A percentile compares a stretch with the other conserved stretches of the same genome.
Evolutionary conservation across 2,113 vertebrate species (phyloP).

Genomic region (Dendropsophus ebraccatus): DNA sequence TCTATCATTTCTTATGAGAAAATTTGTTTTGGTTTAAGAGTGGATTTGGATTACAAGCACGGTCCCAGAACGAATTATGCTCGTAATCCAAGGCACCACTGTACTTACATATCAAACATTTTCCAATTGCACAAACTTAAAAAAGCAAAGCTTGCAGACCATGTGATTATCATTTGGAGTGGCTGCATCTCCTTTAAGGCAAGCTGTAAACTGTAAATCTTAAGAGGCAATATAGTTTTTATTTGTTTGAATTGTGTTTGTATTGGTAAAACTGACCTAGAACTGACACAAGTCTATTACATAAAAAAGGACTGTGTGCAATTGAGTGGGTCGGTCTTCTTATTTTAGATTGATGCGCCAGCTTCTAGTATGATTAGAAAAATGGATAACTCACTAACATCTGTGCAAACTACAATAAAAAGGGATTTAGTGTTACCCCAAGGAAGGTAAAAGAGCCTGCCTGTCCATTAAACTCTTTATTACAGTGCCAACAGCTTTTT

Average conservation of each 20-base stretch:
- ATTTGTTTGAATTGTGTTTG: slow-evolving; percentile 95
- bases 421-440: slow-evolving; percentile 98
- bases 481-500: slow-evolving; percentile 96
- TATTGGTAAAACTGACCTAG: slow-evolving; percentile 92
- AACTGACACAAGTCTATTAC: slow-evolving; percentile 84
- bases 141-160: neutral
- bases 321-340: slow-evolving; percentile 82
- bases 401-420: slow-evolving; percentile 98
- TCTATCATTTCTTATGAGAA: no score
- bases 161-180: neutral
- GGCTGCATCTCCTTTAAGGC: slow-evolving; percentile 60
- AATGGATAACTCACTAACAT: slow-evolving; percentile 99
- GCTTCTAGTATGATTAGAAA: slow-evolving; percentile 93
- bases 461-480: slow-evolving; percentile 99
- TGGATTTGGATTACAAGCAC: no score
- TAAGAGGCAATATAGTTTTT: slow-evolving; percentile 88
- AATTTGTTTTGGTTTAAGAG: no score
- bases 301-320: slow-evolving; percentile 74
- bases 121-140: neutral
- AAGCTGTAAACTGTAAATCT: slow-evolving; percentile 88
- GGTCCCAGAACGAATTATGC: no score
- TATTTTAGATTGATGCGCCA: slow-evolving; percentile 90
- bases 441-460: slow-evolving; percentile 94
- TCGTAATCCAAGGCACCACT: no score
- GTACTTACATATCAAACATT: no score